Conservation (phyloP, 1,140 invertebrate species). For the Hylyphantes graminicola region DNA sequence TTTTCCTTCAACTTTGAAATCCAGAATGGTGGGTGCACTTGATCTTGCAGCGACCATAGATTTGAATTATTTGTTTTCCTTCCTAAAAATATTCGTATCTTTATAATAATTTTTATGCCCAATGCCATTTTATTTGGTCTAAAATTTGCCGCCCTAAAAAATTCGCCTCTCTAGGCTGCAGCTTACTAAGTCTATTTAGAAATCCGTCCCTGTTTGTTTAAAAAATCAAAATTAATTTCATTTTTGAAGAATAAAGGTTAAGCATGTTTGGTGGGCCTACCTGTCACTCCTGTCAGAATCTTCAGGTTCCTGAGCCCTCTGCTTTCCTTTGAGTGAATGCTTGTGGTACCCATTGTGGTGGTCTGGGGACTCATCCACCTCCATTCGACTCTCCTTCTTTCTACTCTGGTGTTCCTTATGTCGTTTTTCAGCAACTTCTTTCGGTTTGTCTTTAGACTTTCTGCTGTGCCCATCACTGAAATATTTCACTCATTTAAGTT, state of each 20-base stretch:
- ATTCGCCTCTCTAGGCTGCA: too few relatives aligned
- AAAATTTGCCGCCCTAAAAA: too few relatives aligned
- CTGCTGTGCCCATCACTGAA: background rate
- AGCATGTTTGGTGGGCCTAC: background rate
- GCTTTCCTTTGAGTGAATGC: background rate
- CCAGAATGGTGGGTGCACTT: too few relatives aligned
- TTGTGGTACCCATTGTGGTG: slow-evolving; percentile 29
- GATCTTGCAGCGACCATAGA: too few relatives aligned
- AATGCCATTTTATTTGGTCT: too few relatives aligned
- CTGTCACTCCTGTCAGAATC: slow-evolving; percentile 23
- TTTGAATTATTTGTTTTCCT: too few relatives aligned
- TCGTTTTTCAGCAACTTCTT: slow-evolving; percentile 6
- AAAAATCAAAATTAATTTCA: background rate
- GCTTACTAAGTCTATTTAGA: too few relatives aligned
- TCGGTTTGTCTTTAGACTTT: background rate
- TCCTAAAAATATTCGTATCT: too few relatives aligned
- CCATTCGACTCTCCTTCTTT: slow-evolving; percentile 11
- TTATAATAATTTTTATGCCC: too few relatives aligned
- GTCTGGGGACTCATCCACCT: slow-evolving; percentile 1
- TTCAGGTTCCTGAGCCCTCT: background rate
- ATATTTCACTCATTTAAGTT: background rate
- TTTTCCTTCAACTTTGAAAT: too few relatives aligned
- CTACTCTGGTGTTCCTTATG: background rate
- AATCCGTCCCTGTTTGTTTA: too few relatives aligned
- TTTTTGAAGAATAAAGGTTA: background rate